Conservation (phyloP, 2,113 vertebrate species). For the Nematolebias whitei region DNA sequence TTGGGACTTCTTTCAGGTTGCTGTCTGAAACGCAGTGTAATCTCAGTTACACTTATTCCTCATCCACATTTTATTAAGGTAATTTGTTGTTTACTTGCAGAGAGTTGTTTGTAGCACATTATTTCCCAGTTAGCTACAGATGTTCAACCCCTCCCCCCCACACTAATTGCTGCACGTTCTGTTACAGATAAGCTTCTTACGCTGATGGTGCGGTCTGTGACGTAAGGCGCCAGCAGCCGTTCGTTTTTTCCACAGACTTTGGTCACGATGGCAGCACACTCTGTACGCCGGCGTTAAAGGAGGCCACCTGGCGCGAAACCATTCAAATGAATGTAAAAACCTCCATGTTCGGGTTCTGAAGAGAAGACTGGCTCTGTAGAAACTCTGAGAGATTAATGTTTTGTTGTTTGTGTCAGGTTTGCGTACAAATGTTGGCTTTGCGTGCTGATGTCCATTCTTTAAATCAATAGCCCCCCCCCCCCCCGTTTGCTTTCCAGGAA, state of each 20-base stretch:
- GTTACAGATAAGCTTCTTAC: slow-evolving; percentile 44
- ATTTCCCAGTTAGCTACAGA: neutral
- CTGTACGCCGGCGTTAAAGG: neutral
- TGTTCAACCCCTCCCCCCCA: neutral
- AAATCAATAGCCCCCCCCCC: no score
- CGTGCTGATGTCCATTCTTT: neutral
- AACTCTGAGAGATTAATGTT: no score
- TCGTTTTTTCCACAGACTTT: neutral
- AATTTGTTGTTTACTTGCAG: slow-evolving; percentile 1
- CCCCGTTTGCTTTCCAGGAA: neutral
- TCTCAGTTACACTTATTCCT: no score
- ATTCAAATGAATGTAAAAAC: slow-evolving; percentile 25
- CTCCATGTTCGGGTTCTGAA: no score
- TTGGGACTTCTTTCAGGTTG: no score
- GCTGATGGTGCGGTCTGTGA: slow-evolving; percentile 8
- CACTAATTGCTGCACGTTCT: slow-evolving; percentile 23
- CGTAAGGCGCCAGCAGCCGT: slow-evolving; percentile 22
- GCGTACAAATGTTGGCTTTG: neutral
- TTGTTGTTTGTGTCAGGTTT: no score
- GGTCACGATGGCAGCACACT: slow-evolving; percentile 29
- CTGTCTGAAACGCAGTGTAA: no score
- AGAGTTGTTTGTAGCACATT: neutral
- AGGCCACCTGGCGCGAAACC: slow-evolving; percentile 18
- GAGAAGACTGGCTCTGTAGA: no score
- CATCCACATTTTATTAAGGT: neutral